Evolutionary conservation across 37 sponge, comb jelly and placozoan genomes (phyloP).

Genomic region (Agelas oroides): DNA sequence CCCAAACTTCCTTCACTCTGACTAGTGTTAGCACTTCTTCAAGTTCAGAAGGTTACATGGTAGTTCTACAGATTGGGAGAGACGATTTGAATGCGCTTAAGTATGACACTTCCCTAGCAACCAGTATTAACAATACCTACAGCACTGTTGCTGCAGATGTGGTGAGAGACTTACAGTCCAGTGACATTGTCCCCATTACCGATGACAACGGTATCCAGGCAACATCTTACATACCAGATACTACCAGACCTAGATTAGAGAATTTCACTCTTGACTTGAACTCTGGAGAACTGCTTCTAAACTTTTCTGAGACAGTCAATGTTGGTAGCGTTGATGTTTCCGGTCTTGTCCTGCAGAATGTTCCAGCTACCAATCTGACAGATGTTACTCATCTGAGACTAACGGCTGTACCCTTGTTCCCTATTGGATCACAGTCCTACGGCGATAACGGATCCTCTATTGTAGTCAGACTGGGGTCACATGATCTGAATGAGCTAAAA

Average conservation of each 20-base stretch:
- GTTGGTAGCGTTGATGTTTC: slow-evolving; percentile 67
- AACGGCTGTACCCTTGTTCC: slow-evolving; percentile 9
- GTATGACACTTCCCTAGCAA: slow-evolving; percentile 68
- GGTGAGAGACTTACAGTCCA: slow-evolving; percentile 64
- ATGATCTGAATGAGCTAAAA: slow-evolving; percentile 85
- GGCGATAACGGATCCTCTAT: slow-evolving; percentile 61
- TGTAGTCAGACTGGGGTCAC: slow-evolving; percentile 49
- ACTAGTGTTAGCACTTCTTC: slow-evolving; percentile 36
- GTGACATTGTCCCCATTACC: slow-evolving; percentile 65
- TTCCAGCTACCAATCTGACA: slow-evolving; percentile 3
- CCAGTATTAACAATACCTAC: slow-evolving; percentile 76
- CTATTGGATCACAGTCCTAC: slow-evolving; percentile 51
- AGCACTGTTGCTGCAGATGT: slow-evolving; percentile 67
- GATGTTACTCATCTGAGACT: slow-evolving; percentile 24
- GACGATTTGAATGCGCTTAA: slow-evolving; percentile 74
- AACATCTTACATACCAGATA: slow-evolving; percentile 56
- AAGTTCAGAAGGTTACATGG: slow-evolving; percentile 53
- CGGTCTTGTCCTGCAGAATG: slow-evolving; percentile 64
- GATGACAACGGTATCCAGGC: slow-evolving; percentile 67
- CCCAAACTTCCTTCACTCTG: slow-evolving; percentile 44
- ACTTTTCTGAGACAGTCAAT: slow-evolving; percentile 88
- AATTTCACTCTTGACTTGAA: slow-evolving; percentile 74
- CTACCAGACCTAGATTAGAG: slow-evolving; percentile 70
- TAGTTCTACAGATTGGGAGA: slow-evolving; percentile 40
- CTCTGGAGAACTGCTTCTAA: slow-evolving; percentile 60